Conservation (phyloP, 2,113 vertebrate genomes). For the Fukomys damarensis region DNA sequence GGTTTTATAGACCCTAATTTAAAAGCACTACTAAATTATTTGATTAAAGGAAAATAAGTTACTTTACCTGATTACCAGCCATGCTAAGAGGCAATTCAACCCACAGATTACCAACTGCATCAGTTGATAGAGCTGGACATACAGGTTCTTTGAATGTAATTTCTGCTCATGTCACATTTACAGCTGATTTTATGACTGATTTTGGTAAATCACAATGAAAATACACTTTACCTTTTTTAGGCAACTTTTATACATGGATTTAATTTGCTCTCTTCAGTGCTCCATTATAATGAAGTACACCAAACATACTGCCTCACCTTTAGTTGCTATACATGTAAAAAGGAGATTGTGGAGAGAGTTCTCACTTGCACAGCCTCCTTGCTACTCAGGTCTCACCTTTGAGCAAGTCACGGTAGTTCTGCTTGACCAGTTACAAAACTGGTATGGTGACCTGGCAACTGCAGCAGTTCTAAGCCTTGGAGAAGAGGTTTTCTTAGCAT, state of each 20-base stretch:
- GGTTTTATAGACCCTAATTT: background rate
- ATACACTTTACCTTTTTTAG: background rate
- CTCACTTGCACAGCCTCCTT: background rate
- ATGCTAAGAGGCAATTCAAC: background rate
- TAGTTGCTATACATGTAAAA: background rate
- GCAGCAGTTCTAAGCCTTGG: background rate
- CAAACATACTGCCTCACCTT: background rate
- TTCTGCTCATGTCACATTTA: background rate
- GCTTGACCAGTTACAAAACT: background rate
- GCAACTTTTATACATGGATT: background rate
- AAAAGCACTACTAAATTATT: background rate
- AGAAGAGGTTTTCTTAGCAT: background rate
- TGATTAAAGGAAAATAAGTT: background rate
- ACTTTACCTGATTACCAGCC: background rate
- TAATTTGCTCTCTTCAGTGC: background rate
- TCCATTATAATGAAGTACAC: background rate
- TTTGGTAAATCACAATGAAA: background rate
- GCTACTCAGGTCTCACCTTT: background rate
- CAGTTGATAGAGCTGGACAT: background rate
- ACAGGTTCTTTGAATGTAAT: background rate
- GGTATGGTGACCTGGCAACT: background rate
- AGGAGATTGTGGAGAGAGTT: background rate
- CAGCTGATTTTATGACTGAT: background rate
- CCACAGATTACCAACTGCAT: background rate
- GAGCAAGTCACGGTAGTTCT: background rate